Percentiles rank a stretch among this genome's conserved stretches.
phyloP scores from a whole-genome alignment of 2,797 vertebrate species.

The Sphenodon punctatus region DNA sequence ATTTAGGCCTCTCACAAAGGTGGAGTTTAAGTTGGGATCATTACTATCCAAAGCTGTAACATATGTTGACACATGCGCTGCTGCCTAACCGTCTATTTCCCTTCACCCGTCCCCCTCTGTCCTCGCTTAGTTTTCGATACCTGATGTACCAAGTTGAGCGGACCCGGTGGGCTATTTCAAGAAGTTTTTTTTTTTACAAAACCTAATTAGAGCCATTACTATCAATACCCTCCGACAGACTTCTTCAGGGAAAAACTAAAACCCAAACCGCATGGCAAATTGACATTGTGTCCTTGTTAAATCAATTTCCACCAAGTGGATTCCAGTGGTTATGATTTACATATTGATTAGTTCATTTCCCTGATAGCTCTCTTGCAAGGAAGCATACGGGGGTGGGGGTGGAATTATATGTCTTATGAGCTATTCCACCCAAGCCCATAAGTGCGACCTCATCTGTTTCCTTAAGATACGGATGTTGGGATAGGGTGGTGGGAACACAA shows the following conservation, averaged over 20 bases:
- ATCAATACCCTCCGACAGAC: slow-evolving; percentile 49
- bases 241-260: slow-evolving; percentile 47
- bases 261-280: slow-evolving; percentile 33
- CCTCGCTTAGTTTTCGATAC: slow-evolving; percentile 26
- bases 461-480: accelerated
- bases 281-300: slow-evolving; percentile 57
- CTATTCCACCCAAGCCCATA: accelerated
- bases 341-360: slow-evolving; percentile 51
- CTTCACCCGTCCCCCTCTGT: neutral
- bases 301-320: slow-evolving; percentile 48
- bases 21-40: neutral
- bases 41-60: slow-evolving; percentile 14
- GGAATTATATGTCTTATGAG: accelerated
- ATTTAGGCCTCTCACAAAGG: neutral
- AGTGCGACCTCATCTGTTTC: neutral
- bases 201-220: slow-evolving; percentile 57
- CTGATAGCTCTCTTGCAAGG: slow-evolving; percentile 49
- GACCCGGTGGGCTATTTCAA: slow-evolving; percentile 14
- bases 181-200: slow-evolving; percentile 50
- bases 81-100: neutral
- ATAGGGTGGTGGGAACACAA: accelerated
- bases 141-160: neutral
- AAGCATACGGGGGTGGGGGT: neutral
- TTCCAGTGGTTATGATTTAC: slow-evolving; percentile 30
- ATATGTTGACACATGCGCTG: slow-evolving; percentile 29